Base-by-base conservation (phyloP, 2,113 vertebrate species). In the Lichenostomus cassidix region DNA sequence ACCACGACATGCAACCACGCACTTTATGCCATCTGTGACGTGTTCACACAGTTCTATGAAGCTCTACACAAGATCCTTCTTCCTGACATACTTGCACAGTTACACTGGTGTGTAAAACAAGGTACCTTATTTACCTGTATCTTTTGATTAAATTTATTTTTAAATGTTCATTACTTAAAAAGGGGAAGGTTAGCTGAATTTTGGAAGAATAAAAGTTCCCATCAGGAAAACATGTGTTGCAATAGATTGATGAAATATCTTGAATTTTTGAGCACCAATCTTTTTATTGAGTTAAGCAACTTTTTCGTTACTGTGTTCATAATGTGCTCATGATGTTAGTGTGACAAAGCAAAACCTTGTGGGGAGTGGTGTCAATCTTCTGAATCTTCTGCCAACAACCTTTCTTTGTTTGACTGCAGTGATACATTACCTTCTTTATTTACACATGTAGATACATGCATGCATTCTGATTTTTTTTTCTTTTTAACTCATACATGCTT, bases 41-140 rank as follows among this genome's bases (percentile, higher is more conserved):
- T 99, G 31, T 99, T 99, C 95, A 99, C 99, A 0, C 99, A 99
- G 75, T 99, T 99, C 85, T 99, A 99, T 28, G 99, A 99, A 97
- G 98, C 99, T 46, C 98, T 99, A 95, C 99, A 99, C 42, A 98
- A 99, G 88, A 98, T 99, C 83, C 98, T 99, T 60, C 98, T 99
- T 90, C 98, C 98, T 3, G 99, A 99, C 89, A 98, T 99, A 74
- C 99, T 99, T 96, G 98, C 99, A 62, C 99, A 99, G 95, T 96
- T 99, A 58, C 99, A 99, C 97, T 99, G 99, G 99, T 99, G 99
- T 97, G 99, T 99, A 88, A 98, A 98, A 94, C 99, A 99, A 99
- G 99, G 99, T 99, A 98, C 76, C 71, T 90, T 64, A 58, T 75
- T 94, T 91, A 71, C 42, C 87, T 96, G 12, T 12, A 22, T 90